phyloP scores from a whole-genome alignment of 2,888 invertebrate species.

The Cheilosia scutellata region DNA sequence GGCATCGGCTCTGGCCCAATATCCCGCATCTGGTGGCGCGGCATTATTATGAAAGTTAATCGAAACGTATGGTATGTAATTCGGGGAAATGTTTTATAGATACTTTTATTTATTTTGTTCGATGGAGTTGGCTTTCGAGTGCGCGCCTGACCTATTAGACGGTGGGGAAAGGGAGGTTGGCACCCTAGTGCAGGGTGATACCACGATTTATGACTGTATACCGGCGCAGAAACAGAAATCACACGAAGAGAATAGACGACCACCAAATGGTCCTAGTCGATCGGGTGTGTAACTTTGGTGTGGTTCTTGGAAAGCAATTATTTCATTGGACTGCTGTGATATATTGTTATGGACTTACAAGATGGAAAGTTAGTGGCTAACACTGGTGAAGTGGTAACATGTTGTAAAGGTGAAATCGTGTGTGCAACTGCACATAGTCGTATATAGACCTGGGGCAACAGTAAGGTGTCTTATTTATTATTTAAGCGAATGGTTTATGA shows the following conservation, averaged over 20 bases:
- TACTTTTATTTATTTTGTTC: constrained; percentile 74
- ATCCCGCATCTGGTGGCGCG: constrained; percentile 46
- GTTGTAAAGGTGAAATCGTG: constrained; percentile 31
- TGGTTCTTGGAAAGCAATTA: constrained; percentile 70
- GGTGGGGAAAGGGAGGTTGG: constrained; percentile 5
- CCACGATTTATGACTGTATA: constrained; percentile 61
- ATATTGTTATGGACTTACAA: constrained; percentile 67
- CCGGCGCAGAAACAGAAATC: constrained; percentile 56
- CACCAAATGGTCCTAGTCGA: constrained; percentile 57
- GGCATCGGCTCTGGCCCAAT: constrained; percentile 13
- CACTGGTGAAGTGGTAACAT: constrained; percentile 59
- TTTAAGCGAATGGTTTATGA: constrained; percentile 46
- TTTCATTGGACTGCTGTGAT: constrained; percentile 73
- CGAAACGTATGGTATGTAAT: constrained; percentile 75
- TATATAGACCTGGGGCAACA: constrained; percentile 3
- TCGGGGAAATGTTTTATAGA: constrained; percentile 74
- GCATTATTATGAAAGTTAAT: constrained; percentile 75
- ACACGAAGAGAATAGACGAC: constrained; percentile 34
- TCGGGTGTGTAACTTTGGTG: constrained; percentile 43
- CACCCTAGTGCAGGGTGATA: constrained; percentile 54
- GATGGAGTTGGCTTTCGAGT: constrained; percentile 45
- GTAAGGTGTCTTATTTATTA: constrained; percentile 50
- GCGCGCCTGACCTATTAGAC: constrained; percentile 39
- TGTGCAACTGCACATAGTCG: not conserved
- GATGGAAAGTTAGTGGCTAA: constrained; percentile 56